Percentiles rank a stretch among this genome's conserved stretches.
phyloP scores from a whole-genome alignment of 2,888 invertebrate genomes.

The Epistrophe eligans region DNA sequence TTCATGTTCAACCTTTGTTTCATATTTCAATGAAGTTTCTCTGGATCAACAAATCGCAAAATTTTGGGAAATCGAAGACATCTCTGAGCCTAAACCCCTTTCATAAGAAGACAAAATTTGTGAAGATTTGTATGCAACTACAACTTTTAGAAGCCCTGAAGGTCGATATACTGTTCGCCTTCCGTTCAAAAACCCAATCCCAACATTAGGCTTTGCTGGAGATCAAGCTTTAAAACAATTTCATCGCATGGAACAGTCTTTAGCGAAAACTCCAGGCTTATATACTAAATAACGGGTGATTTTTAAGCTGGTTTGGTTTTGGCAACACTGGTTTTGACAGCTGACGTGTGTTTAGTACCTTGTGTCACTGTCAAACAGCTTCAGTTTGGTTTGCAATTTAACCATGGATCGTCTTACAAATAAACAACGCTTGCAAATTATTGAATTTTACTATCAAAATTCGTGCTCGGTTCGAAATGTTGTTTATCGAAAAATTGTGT shows the following conservation, averaged over 20 bases:
- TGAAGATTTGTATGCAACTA: background rate
- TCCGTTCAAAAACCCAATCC: background rate
- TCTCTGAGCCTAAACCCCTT: background rate
- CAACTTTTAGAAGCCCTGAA: background rate
- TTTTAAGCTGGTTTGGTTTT: no score
- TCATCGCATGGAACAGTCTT: background rate
- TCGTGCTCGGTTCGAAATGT: no score
- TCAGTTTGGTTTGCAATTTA: no score
- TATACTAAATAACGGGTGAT: no score
- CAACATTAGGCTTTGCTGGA: slow-evolving; percentile 3
- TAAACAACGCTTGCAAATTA: no score
- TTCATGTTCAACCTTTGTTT: slow-evolving; percentile 4
- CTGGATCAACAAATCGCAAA: background rate
- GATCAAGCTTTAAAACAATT: slow-evolving; percentile 17
- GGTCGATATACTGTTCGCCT: slow-evolving; percentile 26
- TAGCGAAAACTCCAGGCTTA: no score
- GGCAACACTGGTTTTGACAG: no score
- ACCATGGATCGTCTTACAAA: no score
- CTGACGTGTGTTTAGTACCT: no score
- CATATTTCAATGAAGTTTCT: slow-evolving; percentile 7
- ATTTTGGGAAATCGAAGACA: slow-evolving; percentile 15
- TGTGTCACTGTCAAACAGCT: no score
- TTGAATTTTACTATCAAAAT: no score
- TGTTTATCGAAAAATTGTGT: no score
- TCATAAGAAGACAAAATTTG: background rate